Base-by-base conservation (phyloP, 2,888 invertebrate genomes). In the Synergus itoensis region DNA sequence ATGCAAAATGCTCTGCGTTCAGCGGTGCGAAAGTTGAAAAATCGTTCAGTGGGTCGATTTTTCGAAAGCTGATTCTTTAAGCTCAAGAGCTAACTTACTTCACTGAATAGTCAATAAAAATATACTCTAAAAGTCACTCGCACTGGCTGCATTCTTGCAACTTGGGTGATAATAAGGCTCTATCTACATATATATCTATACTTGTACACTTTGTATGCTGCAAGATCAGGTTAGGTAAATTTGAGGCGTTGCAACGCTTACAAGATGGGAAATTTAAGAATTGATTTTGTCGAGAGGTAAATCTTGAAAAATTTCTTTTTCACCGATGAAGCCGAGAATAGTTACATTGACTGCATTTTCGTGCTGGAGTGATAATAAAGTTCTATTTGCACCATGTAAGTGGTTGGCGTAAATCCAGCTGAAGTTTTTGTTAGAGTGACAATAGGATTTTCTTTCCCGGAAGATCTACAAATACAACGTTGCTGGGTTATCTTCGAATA, bases 371-470 rank as follows among this genome's bases (percentile, higher is more conserved):
- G 78, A 79, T 78, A 81, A 79, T 82, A 81, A 82, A 81, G 79
- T 62, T 62, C 73, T 48, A 43, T 75, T 77, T 65, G 73, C 77
- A 67, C 16, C 41, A 75, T 80, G 80, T 80, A 83, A 83, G 80
- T 83, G 77, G 78, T 81, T 83, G 83, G 83, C 81, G 45, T 63
- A 75, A 57, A 69, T 83, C 83, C 83, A 83, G 78, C 77, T 77
- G 79, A 77, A 76, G 75, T 81, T 83, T 83, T 80, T 81, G 45
- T 67, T 45, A 36, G 41, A 73, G 60, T 60, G 78, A 78, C 77
- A 82, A 80, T 80, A 36, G 77, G 67, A 80, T 82, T 82, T 82
- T 80, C 82, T 80, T 77, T 62, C 57, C 65, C 43, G 63, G 21
- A 78, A 57, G n/a, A 65, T 65, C 41, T 41, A 41, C 41, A 41